Evolutionary conservation across 2,888 invertebrate genomes (phyloP).

Genomic region (Dione juno): DNA sequence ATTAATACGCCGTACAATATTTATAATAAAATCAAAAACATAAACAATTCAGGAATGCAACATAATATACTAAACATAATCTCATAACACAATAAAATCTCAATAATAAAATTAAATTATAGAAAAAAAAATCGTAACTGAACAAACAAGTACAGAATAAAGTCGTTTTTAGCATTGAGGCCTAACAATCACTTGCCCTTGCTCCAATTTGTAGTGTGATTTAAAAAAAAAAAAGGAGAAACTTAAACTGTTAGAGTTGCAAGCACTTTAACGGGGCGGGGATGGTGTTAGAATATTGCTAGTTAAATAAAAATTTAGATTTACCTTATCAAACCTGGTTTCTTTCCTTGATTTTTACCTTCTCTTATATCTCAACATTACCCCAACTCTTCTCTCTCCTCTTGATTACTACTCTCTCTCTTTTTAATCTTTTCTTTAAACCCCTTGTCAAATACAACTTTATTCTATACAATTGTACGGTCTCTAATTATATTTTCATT

Average conservation of each 20-base stretch:
- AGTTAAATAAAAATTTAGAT: neutral
- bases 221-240: slow-evolving; percentile 3
- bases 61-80: slow-evolving; percentile 25
- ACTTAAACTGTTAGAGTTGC: neutral
- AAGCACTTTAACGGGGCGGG: slow-evolving; percentile 2
- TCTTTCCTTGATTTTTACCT: neutral
- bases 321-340: neutral
- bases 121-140: slow-evolving; percentile 4
- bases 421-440: neutral
- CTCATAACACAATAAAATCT: slow-evolving; percentile 11
- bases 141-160: slow-evolving; percentile 8
- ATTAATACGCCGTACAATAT: slow-evolving; percentile 37
- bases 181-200: neutral
- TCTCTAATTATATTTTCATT: neutral
- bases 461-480: slow-evolving; percentile 17
- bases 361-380: neutral
- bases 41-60: slow-evolving; percentile 39
- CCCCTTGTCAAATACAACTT: neutral
- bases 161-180: neutral
- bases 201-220: neutral
- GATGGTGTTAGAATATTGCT: neutral
- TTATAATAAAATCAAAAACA: slow-evolving; percentile 41
- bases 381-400: too few species aligned
- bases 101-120: slow-evolving; percentile 4
- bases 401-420: neutral